phyloP scores from a whole-genome alignment of 1,140 invertebrate genomes.

The Paraescarpia echinospica region DNA sequence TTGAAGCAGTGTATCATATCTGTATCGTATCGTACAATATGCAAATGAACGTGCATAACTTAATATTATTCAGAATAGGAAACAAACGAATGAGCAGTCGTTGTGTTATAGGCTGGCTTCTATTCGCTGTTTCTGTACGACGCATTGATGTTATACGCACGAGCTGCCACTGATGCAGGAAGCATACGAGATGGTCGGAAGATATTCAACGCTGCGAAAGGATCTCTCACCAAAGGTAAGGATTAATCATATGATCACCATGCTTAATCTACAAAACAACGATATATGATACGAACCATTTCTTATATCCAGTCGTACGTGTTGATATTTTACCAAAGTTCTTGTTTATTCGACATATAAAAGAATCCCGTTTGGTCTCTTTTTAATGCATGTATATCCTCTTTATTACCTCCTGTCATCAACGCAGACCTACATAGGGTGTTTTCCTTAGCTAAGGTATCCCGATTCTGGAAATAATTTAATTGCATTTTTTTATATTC shows the following conservation, averaged over 20 bases:
- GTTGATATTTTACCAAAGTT: background rate
- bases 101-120: slow-evolving; percentile 14
- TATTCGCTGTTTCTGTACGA: slow-evolving; percentile 27
- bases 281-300: too few relatives aligned
- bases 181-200: slow-evolving; percentile 8
- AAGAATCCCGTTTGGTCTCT: background rate
- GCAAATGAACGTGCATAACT: too few relatives aligned
- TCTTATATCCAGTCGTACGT: background rate
- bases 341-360: background rate
- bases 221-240: background rate
- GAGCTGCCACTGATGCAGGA: slow-evolving; percentile 2
- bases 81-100: background rate
- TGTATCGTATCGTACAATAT: background rate
- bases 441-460: too few relatives aligned
- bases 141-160: slow-evolving; percentile 18
- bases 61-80: background rate
- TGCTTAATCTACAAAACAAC: too few relatives aligned
- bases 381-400: background rate
- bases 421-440: too few relatives aligned
- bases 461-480: too few relatives aligned
- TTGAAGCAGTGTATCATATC: background rate
- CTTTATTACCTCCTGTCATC: too few relatives aligned
- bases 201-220: slow-evolving; percentile 17
- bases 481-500: too few relatives aligned
- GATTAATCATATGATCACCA: background rate